Evolutionary conservation across 2,797 vertebrate genomes (phyloP).

Genomic region (Lophius americanus): DNA sequence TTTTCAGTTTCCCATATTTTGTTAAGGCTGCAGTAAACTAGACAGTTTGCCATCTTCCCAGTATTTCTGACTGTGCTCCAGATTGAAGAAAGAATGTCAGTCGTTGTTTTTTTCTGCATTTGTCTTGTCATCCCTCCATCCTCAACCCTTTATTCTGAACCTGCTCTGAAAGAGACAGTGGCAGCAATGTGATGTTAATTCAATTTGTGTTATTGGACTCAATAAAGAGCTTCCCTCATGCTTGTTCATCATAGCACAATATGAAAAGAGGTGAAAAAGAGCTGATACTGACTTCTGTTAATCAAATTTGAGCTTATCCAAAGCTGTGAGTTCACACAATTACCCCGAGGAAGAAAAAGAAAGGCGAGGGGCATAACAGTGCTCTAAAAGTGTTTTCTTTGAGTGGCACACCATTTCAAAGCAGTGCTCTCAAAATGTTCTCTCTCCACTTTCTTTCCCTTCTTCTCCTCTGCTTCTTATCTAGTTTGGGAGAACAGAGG

Average conservation of each 20-base stretch:
- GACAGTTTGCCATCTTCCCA: slow-evolving; percentile 13
- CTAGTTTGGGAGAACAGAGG: slow-evolving; percentile 94
- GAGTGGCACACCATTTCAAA: slow-evolving; percentile 19
- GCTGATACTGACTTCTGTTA: slow-evolving; percentile 44
- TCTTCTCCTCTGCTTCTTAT: slow-evolving; percentile 47
- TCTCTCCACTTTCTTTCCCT: slow-evolving; percentile 6
- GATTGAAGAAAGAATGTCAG: slow-evolving; percentile 22
- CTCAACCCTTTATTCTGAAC: slow-evolving; percentile 17
- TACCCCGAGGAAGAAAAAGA: slow-evolving; percentile 9
- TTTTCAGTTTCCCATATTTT: slow-evolving; percentile 3
- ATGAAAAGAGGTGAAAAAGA: slow-evolving; percentile 27
- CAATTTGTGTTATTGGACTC: slow-evolving; percentile 46
- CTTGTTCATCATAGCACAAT: slow-evolving; percentile 18
- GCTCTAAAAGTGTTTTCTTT: slow-evolving; percentile 20
- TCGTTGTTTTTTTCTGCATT: slow-evolving; percentile 3
- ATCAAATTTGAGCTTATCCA: slow-evolving; percentile 51
- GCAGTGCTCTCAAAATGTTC: slow-evolving; percentile 23
- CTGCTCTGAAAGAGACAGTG: slow-evolving; percentile 7
- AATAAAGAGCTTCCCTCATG: slow-evolving; percentile 42
- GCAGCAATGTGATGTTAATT: slow-evolving; percentile 41
- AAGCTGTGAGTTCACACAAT: slow-evolving; percentile 34
- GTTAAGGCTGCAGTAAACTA: slow-evolving; percentile 10
- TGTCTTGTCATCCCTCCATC: neutral
- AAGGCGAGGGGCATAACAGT: slow-evolving; percentile 14
- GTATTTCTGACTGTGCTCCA: slow-evolving; percentile 17